Conservation (phyloP, 2,888 invertebrate species). For the Drosophila anomelani region DNA sequence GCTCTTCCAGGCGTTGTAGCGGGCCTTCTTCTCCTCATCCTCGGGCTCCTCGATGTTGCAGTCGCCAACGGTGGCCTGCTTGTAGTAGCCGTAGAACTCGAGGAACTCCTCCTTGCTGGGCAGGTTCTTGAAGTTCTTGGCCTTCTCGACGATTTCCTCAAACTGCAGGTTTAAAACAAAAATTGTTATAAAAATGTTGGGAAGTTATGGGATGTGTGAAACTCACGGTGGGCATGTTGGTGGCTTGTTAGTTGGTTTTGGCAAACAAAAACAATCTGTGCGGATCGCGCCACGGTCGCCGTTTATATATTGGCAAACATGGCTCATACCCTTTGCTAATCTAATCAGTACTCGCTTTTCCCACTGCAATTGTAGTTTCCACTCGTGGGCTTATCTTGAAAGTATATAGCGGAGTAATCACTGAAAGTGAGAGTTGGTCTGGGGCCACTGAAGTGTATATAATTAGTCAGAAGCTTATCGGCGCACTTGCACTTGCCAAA, state of each 20-base stretch:
- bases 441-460: constrained; percentile 26
- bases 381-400: constrained; percentile 29
- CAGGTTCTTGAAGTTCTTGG: constrained; percentile 89
- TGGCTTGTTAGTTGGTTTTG: constrained; percentile 28
- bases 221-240: constrained; percentile 79
- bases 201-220: not conserved
- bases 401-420: constrained; percentile 34
- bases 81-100: constrained; percentile 92
- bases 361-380: constrained; percentile 41
- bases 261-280: constrained; percentile 63
- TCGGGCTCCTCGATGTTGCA: constrained; percentile 93
- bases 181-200: not conserved
- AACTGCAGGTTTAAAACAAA: constrained; percentile 85
- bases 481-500: constrained; percentile 58
- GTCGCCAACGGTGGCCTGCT: constrained; percentile 93
- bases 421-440: constrained; percentile 33
- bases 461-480: constrained; percentile 54
- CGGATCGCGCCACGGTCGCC: constrained; percentile 12
- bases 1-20: constrained; percentile 95
- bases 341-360: constrained; percentile 27
- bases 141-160: constrained; percentile 89
- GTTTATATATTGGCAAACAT: constrained; percentile 61
- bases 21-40: constrained; percentile 95
- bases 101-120: constrained; percentile 92
- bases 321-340: constrained; percentile 37